phyloP scores from a whole-genome alignment of 2,797 vertebrate species.

The Helicolenus hilgendorfi region DNA sequence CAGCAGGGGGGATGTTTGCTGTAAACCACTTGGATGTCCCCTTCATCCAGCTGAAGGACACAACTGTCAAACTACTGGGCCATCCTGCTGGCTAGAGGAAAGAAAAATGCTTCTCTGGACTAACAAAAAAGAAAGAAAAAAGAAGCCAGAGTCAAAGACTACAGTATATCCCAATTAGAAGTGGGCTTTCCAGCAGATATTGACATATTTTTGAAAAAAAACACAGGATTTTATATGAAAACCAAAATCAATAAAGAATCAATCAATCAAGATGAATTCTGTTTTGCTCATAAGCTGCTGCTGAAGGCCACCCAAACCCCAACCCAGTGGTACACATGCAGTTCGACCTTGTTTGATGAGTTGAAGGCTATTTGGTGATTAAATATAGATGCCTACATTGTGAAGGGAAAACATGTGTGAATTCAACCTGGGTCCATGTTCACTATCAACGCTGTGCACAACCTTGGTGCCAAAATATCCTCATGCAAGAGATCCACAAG shows the following conservation, averaged over 20 bases:
- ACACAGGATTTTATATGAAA: not conserved
- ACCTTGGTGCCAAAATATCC: not conserved
- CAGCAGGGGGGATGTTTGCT: not conserved
- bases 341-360: conserved; percentile 5
- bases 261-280: not conserved
- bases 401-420: not conserved
- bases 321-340: not conserved
- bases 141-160: not conserved
- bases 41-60: conserved; percentile 13
- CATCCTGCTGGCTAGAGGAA: not conserved
- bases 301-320: not conserved
- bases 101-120: not conserved
- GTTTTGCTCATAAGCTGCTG: not conserved
- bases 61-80: not conserved
- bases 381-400: not conserved
- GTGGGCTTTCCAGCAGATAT: not conserved
- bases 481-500: not conserved
- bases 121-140: not conserved
- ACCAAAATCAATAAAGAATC: not conserved
- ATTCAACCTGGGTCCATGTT: conserved; percentile 5
- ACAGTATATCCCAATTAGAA: not conserved
- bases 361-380: not conserved
- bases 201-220: not conserved
- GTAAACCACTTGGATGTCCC: not conserved
- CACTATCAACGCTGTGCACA: not conserved